Percentiles rank a stretch among this genome's conserved stretches.
Conservation (phyloP, 1,140 invertebrate species). For the Conopomorpha cramerella region DNA sequence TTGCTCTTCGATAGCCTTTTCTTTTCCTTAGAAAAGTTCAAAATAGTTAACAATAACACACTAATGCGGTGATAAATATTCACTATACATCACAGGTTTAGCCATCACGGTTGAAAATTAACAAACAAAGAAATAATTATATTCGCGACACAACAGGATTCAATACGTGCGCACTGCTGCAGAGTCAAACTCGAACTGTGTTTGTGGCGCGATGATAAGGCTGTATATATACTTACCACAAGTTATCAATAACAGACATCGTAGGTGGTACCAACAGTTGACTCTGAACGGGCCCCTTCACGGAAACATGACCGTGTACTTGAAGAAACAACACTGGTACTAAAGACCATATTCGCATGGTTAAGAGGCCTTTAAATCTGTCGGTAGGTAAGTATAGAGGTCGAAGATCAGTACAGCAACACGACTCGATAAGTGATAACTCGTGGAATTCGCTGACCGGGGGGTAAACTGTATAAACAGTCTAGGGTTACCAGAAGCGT, state of each 20-base stretch:
- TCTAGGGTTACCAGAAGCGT: too few species aligned
- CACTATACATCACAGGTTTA: conserved; percentile 41
- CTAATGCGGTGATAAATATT: conserved; percentile 41
- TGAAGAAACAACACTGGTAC: too few species aligned
- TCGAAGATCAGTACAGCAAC: too few species aligned
- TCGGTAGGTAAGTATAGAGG: too few species aligned
- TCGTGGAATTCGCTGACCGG: too few species aligned
- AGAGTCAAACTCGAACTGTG: not conserved
- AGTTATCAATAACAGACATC: not conserved
- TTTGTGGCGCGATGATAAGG: not conserved
- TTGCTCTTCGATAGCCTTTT: conserved; percentile 2
- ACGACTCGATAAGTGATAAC: too few species aligned
- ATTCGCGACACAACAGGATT: conserved; percentile 1
- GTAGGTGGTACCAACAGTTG: not conserved
- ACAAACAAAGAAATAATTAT: conserved; percentile 4
- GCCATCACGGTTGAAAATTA: conserved; percentile 31
- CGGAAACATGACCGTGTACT: too few species aligned
- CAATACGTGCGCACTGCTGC: conserved; percentile 9
- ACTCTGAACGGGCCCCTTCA: too few species aligned
- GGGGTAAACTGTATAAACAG: too few species aligned
- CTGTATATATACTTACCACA: not conserved
- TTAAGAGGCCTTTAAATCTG: too few species aligned
- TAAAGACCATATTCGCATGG: too few species aligned
- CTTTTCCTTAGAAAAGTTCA: conserved; percentile 10
- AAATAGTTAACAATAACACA: conserved; percentile 16